These are phyloP conservation scores for Liolophura sinensis DNA, from an alignment of 1,140 invertebrate species.

Conservation along the genomic window DNA sequence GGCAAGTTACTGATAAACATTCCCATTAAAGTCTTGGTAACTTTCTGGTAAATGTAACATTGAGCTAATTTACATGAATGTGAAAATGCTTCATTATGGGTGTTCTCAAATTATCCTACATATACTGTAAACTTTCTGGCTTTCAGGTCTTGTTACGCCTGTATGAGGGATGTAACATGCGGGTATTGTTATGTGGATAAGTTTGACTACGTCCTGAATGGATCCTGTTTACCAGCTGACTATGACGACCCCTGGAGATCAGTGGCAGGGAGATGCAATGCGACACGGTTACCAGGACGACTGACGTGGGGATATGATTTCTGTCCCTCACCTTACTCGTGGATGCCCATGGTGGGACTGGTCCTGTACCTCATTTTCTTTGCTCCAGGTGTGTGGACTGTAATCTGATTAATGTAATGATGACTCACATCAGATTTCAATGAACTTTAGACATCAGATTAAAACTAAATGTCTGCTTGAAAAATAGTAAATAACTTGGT, in stretches of 20 bases:
- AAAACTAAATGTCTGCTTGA: background rate
- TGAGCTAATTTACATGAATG: no score
- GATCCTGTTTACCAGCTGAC: conserved; percentile 46
- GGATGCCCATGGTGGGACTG: conserved; percentile 63
- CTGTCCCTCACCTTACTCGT: conserved; percentile 62
- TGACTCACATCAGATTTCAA: background rate
- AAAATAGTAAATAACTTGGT: background rate
- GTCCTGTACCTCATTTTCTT: conserved; percentile 63
- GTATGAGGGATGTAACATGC: conserved; percentile 57
- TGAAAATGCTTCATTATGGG: no score
- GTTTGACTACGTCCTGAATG: conserved; percentile 30
- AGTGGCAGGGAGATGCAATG: conserved; percentile 39
- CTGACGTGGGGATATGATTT: conserved; percentile 60
- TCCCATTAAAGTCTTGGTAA: no score
- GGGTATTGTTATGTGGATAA: conserved; percentile 61
- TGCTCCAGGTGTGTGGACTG: conserved; percentile 58
- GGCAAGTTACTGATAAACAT: no score
- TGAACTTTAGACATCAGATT: background rate
- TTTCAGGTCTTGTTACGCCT: conserved; percentile 59
- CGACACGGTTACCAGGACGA: conserved; percentile 20
- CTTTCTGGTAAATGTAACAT: no score
- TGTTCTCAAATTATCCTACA: no score
- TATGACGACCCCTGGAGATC: conserved; percentile 46
- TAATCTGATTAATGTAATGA: background rate
- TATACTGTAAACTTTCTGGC: background rate